Base-by-base conservation (phyloP, 2,888 invertebrate genomes). In the Julus scandinavius region DNA sequence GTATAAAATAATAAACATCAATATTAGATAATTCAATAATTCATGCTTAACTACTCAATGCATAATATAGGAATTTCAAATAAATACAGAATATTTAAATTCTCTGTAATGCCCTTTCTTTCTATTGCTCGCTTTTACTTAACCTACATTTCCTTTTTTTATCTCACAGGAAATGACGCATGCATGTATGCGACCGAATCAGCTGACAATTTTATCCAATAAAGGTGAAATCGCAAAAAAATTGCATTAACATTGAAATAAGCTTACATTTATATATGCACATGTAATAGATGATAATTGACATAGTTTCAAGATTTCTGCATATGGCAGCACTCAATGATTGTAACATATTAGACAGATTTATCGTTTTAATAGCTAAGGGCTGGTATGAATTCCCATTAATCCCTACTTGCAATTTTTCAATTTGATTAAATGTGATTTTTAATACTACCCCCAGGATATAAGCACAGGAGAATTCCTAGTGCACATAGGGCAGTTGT, bases 81-180 rank as follows among this genome's bases (percentile, higher is more conserved):
- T 45, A 7, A 1, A 45, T 2, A 45, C 29, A 29, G 29, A 29
- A 29, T 29, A 29, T 29, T 29, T 29, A 29, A 29, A 29, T 29
- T 29, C 29, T 29, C 29, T 29, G 45, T 72, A 20, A 72, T 72
- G 72, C 72, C 20, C 72, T 20, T 72, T 72, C 72, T 72, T 29
- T 29, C 11, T 72, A 9, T n/a, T 72, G 3, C 72, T 72, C 45
- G 29, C 20, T 72, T 72, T 20, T 9, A 29, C 72, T 72, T 72
- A 72, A 72, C 72, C 72, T 72, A 72, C 20, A 72, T 72, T 72
- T 29, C 15, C 13, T 72, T 72, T 20, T 72, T 20, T 20, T 11
- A 72, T 72, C 20, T 72, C 20, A 29, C 72, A 20, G 72, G 72
- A 72, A 72, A 72, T 72, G 72, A 72, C 72, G 72, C 72, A 72